Evolutionary conservation across 1,140 invertebrate genomes (phyloP).

Genomic region (Scaptomyza hsui): DNA sequence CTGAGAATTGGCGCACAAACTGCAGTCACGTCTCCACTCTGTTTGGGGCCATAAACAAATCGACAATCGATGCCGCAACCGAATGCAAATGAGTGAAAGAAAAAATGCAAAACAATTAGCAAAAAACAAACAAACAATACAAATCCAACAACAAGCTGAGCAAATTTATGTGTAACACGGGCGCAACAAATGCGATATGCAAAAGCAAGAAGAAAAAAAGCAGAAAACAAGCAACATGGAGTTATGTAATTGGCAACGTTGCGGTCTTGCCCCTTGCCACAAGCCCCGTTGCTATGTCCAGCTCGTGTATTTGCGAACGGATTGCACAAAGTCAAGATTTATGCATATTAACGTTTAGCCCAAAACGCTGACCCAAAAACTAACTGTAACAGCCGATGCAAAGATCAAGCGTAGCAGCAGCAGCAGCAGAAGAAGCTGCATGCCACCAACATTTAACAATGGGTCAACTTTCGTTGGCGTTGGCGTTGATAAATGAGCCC

Average conservation of each 20-base stretch:
- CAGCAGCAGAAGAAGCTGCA: conserved; percentile 29
- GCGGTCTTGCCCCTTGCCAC: neutral
- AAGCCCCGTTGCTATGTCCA: neutral
- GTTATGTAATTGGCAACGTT: conserved; percentile 64
- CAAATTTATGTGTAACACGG: conserved; percentile 76
- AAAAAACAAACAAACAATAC: conserved; percentile 22
- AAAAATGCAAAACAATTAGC: conserved; percentile 73
- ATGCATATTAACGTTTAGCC: conserved; percentile 79
- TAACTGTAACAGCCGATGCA: conserved; percentile 31
- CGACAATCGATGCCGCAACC: conserved; percentile 75
- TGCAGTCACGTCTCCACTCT: conserved; percentile 18
- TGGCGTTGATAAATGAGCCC: conserved; percentile 72
- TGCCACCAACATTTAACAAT: conserved; percentile 56
- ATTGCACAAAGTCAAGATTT: conserved; percentile 74
- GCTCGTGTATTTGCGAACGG: conserved; percentile 53
- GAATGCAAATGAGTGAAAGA: conserved; percentile 77
- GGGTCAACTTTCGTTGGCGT: conserved; percentile 72
- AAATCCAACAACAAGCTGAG: conserved; percentile 43
- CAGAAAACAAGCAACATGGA: conserved; percentile 45
- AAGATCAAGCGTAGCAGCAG: conserved; percentile 56
- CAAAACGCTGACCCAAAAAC: conserved; percentile 74
- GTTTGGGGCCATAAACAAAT: conserved; percentile 61
- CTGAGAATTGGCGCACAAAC: conserved; percentile 59
- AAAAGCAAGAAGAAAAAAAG: conserved; percentile 5
- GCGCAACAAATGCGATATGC: conserved; percentile 39